Conservation (phyloP, 1,140 invertebrate species). For the Glossosoma conforme region DNA sequence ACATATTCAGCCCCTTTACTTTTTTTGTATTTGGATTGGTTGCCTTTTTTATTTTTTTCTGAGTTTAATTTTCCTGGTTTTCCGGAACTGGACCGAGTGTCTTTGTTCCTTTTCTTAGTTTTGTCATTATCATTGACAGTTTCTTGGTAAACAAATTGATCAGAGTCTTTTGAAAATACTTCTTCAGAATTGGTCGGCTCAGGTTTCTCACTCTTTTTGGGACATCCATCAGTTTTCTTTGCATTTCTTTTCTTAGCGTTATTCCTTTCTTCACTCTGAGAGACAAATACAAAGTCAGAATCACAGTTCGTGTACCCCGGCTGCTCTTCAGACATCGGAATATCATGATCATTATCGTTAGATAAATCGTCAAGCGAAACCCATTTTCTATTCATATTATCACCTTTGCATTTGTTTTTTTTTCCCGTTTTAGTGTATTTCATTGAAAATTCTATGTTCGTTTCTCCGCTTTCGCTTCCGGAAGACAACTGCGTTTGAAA, state of each 20-base stretch:
- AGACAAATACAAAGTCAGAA: conserved; percentile 43
- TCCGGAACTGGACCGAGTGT: conserved; percentile 42
- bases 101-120: conserved; percentile 49
- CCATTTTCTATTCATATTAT: conserved; percentile 52
- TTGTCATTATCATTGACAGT: conserved; percentile 34
- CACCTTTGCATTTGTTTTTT: conserved; percentile 44
- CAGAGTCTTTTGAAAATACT: conserved; percentile 28
- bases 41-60: conserved; percentile 41
- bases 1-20: conserved; percentile 43
- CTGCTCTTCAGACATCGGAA: conserved; percentile 26
- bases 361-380: conserved; percentile 53
- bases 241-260: conserved; percentile 32
- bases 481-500: conserved; percentile 36
- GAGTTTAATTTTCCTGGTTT: conserved; percentile 41
- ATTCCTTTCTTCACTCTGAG: conserved; percentile 28
- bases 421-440: conserved; percentile 45
- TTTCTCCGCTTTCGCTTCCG: conserved; percentile 48
- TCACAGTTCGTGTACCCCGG: conserved; percentile 34
- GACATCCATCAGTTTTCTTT: conserved; percentile 31
- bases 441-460: conserved; percentile 40
- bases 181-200: conserved; percentile 33
- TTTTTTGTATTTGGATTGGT: conserved; percentile 41
- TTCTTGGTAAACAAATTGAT: conserved; percentile 39
- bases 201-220: conserved; percentile 34
- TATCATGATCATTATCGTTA: conserved; percentile 41